Conservation (phyloP, 2,797 vertebrate genomes). For the Podarcis siculus region DNA sequence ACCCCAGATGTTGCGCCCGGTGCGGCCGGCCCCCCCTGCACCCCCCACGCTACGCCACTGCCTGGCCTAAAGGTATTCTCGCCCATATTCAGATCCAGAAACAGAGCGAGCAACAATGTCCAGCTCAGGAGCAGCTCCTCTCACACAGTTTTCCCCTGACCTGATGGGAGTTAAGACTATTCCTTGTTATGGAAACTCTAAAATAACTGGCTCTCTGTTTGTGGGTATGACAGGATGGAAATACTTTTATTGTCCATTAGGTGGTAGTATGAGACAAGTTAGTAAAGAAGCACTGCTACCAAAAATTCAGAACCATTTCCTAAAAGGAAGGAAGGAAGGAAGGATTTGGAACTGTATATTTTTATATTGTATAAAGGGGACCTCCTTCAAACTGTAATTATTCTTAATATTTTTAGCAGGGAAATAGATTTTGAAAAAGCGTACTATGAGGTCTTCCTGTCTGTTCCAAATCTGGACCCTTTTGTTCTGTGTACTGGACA, state of each 20-base stretch:
- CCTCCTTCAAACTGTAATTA: not conserved
- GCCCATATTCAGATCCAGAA: too few relatives aligned
- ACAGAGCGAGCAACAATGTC: too few relatives aligned
- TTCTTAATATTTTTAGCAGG: not conserved
- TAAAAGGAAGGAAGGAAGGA: not conserved
- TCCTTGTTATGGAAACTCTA: too few relatives aligned
- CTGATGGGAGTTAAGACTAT: too few relatives aligned
- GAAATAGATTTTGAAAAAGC: not conserved
- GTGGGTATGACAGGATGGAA: slow-evolving; percentile 17
- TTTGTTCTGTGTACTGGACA: slow-evolving; percentile 84
- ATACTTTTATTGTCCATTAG: slow-evolving; percentile 69
- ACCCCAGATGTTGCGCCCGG: too few relatives aligned
- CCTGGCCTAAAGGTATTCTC: too few relatives aligned
- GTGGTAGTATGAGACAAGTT: slow-evolving; percentile 57
- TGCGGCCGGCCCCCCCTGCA: too few relatives aligned
- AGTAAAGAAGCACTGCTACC: not conserved
- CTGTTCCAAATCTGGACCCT: slow-evolving; percentile 63
- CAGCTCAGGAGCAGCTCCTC: too few relatives aligned
- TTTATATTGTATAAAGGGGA: not conserved
- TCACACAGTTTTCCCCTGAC: too few relatives aligned
- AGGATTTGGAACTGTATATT: not conserved
- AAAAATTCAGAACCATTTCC: not conserved
- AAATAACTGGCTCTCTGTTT: not conserved
- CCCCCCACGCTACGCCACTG: too few relatives aligned
- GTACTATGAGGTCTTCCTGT: slow-evolving; percentile 68